A percentile compares a stretch with the other conserved stretches of the same genome.
These are phyloP conservation scores for Bergia sp. DNA, from an alignment of 92 coral and sea anemone species.

Conservation along the genomic window DNA sequence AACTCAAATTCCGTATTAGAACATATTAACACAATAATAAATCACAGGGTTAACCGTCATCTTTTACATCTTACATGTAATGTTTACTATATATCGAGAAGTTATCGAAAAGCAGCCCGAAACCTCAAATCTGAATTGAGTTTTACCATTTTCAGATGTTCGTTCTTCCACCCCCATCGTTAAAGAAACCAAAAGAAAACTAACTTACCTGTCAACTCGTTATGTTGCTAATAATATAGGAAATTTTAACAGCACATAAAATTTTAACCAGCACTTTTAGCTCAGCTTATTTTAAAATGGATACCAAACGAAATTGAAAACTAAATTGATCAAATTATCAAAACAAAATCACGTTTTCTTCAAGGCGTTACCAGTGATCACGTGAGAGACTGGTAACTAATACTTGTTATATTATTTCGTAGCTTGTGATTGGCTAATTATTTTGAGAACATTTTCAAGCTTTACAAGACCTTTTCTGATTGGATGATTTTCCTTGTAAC, in stretches of 20 bases:
- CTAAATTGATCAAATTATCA: background rate
- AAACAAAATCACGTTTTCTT: conserved; percentile 11
- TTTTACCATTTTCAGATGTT: background rate
- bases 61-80: too few species aligned
- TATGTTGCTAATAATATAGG: too few species aligned
- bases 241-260: background rate
- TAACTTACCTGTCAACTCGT: background rate
- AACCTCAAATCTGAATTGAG: background rate
- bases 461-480: conserved; percentile 61
- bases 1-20: too few species aligned
- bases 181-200: too few species aligned
- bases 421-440: conserved; percentile 26
- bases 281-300: background rate
- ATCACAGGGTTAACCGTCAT: background rate
- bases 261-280: background rate
- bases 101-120: background rate
- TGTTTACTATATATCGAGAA: background rate
- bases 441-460: background rate
- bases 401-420: background rate
- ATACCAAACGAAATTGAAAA: background rate
- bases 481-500: conserved; percentile 76
- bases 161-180: too few species aligned
- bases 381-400: conserved; percentile 19
- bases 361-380: background rate
- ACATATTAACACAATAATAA: too few species aligned